A percentile compares a stretch with the other conserved stretches of the same genome.
Conservation (phyloP, 1,140 invertebrate genomes). For the Trissolcus basalis region DNA sequence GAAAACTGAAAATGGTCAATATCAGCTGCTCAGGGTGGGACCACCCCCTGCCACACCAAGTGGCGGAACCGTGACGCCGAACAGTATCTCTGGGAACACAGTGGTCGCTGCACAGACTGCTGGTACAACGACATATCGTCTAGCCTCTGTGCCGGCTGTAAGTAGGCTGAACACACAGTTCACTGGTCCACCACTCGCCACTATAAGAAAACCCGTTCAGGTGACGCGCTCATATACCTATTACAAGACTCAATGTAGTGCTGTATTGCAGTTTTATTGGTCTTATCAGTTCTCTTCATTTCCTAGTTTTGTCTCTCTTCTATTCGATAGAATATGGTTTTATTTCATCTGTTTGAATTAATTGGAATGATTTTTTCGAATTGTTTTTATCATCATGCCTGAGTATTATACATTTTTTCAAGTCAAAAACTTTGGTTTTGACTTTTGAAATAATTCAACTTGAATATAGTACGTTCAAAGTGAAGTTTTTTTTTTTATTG, state of each 20-base stretch:
- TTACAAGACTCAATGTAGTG: slow-evolving; percentile 75
- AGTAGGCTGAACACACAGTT: slow-evolving; percentile 78
- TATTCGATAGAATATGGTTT: slow-evolving; percentile 1
- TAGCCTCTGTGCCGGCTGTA: slow-evolving; percentile 79
- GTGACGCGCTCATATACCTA: slow-evolving; percentile 75
- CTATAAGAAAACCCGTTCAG: slow-evolving; percentile 78
- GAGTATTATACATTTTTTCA: not conserved
- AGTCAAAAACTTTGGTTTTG: not conserved
- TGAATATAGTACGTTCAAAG: too few relatives aligned
- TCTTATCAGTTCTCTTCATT: slow-evolving; percentile 2
- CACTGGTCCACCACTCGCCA: slow-evolving; percentile 78
- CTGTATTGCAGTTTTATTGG: slow-evolving; percentile 65
- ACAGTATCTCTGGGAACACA: slow-evolving; percentile 76
- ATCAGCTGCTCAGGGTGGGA: slow-evolving; percentile 91
- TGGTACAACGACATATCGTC: slow-evolving; percentile 76
- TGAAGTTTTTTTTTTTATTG: too few relatives aligned
- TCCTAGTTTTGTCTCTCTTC: slow-evolving; percentile 4
- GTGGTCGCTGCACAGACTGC: slow-evolving; percentile 69
- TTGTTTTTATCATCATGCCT: slow-evolving; percentile 20
- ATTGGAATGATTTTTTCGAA: slow-evolving; percentile 24
- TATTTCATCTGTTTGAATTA: not conserved
- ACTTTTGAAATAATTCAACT: too few relatives aligned
- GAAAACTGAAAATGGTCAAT: slow-evolving; percentile 96
- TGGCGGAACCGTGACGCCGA: slow-evolving; percentile 78
- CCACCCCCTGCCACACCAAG: slow-evolving; percentile 80